phyloP scores from a whole-genome alignment of 2,113 vertebrate species.

The Sakesphorus luctuosus region DNA sequence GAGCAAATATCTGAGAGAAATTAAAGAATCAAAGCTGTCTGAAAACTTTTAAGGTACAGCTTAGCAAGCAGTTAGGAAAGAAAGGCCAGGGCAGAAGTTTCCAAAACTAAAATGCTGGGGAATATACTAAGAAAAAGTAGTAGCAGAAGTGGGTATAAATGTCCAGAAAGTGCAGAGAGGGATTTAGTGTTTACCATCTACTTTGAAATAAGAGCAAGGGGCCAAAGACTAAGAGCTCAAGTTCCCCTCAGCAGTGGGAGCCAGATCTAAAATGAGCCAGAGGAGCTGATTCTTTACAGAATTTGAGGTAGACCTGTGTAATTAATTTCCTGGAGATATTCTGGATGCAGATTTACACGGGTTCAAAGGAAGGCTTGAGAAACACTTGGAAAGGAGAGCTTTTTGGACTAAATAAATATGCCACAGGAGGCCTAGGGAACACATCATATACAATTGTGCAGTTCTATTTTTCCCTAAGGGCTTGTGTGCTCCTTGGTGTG shows the following conservation, averaged over 20 bases:
- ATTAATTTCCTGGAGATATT: neutral
- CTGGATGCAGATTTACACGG: neutral
- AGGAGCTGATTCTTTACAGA: neutral
- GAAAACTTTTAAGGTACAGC: neutral
- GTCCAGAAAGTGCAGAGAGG: neutral
- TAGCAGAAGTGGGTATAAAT: neutral
- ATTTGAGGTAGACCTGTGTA: neutral
- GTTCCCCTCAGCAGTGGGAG: neutral
- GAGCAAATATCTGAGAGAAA: neutral
- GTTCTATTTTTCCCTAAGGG: neutral
- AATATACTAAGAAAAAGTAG: neutral
- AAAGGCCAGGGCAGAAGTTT: neutral
- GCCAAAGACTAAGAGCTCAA: neutral
- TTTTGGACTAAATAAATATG: neutral
- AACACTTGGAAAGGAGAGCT: neutral
- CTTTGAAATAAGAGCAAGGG: neutral
- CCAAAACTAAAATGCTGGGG: neutral
- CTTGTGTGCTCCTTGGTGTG: neutral
- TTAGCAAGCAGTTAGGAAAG: neutral
- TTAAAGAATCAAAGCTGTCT: neutral
- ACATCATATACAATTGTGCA: neutral
- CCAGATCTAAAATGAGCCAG: neutral
- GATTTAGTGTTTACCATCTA: neutral
- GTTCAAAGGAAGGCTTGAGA: neutral
- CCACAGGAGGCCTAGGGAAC: neutral